Evolutionary conservation across 2,113 vertebrate species (phyloP), one percentile per base, ranked within the genome.

Genomic region (Cygnus atratus): DNA sequence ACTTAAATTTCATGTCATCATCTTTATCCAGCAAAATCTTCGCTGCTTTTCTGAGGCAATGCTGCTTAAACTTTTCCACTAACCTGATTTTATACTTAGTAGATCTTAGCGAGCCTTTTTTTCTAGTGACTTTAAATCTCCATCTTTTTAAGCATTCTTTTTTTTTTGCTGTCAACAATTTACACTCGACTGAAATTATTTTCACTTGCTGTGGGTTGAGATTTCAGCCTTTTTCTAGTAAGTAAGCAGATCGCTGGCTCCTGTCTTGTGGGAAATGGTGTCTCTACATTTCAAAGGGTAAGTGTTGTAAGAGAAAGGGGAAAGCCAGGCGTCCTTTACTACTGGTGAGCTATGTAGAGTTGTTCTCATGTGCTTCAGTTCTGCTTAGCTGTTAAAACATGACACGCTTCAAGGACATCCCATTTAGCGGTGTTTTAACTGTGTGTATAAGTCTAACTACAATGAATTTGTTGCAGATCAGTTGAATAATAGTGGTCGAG

Each of bases 21-120:
- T 97, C 84, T 95, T 95, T 97, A 95, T 95, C 97, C 3, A 1
- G 85, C 70, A 95, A 97, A 96, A 96, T 95, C 93, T 97, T 84
- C 46, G 10, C 75, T 91, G 33, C 90, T 92, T 63, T 93, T 96
- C 96, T 93, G 74, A 86, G 93, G 82, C 71, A 93, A 88, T 89
- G 89, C 62, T 0, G 11, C 66, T 59, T 92, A 77, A 97, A 83
- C 59, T 93, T 96, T 95, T 95, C 85, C 84, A n/a, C 87, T 93
- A 90, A 84, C 87, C 93, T 93, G 58, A 73, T 93, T 91, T 92
- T 91, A 71, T 62, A 83, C 78, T 72, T 94, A 68, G 59, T 77
- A 61, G 25, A 54, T 70, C 84, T 93, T 41, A 54, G 84, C 22
- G 35, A 91, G 39, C 61, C 52, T 86, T 57, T 92, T 90, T 70